Base-by-base conservation (phyloP, 2,113 vertebrate species). In the Oceanites oceanicus region DNA sequence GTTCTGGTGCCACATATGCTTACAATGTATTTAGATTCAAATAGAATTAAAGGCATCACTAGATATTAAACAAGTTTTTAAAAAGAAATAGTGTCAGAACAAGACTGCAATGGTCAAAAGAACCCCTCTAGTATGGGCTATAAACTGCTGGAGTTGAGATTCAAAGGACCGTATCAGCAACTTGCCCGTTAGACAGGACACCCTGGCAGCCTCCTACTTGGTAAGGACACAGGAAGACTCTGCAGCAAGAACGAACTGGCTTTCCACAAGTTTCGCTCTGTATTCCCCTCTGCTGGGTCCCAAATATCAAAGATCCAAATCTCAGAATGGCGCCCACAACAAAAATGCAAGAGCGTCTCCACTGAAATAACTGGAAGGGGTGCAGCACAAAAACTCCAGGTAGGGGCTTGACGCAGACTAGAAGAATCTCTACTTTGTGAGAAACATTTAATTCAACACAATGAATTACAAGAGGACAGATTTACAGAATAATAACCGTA, bases 401-500 rank as follows among this genome's bases (percentile, higher is more conserved):
- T 0, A 15, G 52, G 65, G 36, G 49, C 82, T 79, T 5, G 55
- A 90, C 0, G 18, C 65, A 90, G 65, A 92, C 79, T 5, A 80
- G 50, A 55, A 47, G 67, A 88, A 56, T 2, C 65, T 93, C 84
- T 34, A 1, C 34, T 91, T 93, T 91, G 76, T 93, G 88, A 97
- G 96, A 95, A 95, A 96, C 94, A 94, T 97, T 97, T 97, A 97
- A 96, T 97, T 94, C 79, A 95, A 96, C 95, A 97, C 95, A 61
- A 96, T 65, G 93, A 96, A 66, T 92, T 93, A 96, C 93, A 96
- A 89, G 94, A 94, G 82, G 87, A 97, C 78, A 96, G 95, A 61
- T 94, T 95, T 95, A 95, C 93, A 94, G 76, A 67, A 63, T 67
- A 78, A 47, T 19, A 95, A 96, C 78, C 9, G 53, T 94, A 95